Evolutionary conservation across 1,140 invertebrate genomes (phyloP).

Genomic region (Sitobion miscanthi): DNA sequence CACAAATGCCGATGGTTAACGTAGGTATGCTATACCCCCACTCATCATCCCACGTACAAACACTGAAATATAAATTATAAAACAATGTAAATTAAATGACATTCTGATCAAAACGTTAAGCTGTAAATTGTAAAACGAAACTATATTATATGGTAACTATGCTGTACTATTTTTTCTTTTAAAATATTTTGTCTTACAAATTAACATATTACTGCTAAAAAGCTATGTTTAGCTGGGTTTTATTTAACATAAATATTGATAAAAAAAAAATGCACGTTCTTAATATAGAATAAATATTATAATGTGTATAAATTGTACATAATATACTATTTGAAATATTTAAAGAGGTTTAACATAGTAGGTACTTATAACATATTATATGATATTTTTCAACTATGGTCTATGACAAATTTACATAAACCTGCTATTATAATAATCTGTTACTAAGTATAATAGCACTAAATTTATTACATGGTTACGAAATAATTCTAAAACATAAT

Average conservation of each 20-base stretch:
- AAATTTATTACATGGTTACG: background rate
- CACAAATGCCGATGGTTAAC: background rate
- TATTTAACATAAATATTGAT: background rate
- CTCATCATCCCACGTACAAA: background rate
- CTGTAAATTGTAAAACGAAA: background rate
- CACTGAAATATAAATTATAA: background rate
- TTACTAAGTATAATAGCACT: background rate
- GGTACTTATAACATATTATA: background rate
- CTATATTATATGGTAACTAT: background rate
- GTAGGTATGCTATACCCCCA: background rate
- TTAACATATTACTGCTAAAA: background rate
- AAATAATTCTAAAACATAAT: constrained; percentile 10
- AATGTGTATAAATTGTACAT: background rate
- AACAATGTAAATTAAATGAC: background rate
- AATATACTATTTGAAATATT: background rate
- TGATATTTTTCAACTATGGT: background rate
- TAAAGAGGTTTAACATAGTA: background rate
- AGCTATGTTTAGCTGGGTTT: background rate
- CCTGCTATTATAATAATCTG: constrained; percentile 11
- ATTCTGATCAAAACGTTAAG: background rate
- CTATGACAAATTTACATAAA: constrained; percentile 3
- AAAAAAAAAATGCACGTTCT: background rate
- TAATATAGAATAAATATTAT: background rate
- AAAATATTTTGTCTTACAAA: background rate
- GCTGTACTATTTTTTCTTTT: too few species aligned